Evolutionary conservation across 2,888 invertebrate species (phyloP).

Genomic region (Leucoma salicis): DNA sequence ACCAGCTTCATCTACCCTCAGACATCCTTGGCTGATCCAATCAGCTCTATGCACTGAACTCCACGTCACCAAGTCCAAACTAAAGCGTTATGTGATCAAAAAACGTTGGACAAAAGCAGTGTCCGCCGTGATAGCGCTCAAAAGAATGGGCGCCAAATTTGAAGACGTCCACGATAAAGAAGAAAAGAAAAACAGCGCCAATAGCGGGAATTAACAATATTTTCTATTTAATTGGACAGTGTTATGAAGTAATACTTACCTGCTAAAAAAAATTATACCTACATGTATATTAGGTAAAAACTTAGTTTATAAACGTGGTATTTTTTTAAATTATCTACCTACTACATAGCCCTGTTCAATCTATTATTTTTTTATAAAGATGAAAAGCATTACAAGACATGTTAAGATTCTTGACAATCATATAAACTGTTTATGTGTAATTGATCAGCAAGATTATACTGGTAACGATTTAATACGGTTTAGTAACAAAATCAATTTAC

Average conservation of each 20-base stretch:
- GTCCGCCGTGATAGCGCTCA: constrained; percentile 92
- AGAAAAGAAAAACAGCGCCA: constrained; percentile 32
- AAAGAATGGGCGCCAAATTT: constrained; percentile 92
- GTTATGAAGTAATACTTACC: constrained; percentile 9
- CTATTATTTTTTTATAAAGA: too few relatives aligned
- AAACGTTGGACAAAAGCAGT: constrained; percentile 95
- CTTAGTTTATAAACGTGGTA: too few relatives aligned
- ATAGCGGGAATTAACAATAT: constrained; percentile 15
- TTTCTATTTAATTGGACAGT: constrained; percentile 17
- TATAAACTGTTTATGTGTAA: too few relatives aligned
- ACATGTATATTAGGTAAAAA: too few relatives aligned
- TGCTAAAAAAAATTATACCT: too few relatives aligned
- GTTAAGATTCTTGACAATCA: too few relatives aligned
- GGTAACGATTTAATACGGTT: too few relatives aligned
- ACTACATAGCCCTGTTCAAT: too few relatives aligned
- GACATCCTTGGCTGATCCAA: constrained; percentile 90
- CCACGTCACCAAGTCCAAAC: constrained; percentile 88
- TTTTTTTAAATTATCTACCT: too few relatives aligned
- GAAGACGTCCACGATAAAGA: constrained; percentile 63
- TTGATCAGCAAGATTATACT: too few relatives aligned
- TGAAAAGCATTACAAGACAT: too few relatives aligned
- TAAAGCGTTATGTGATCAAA: constrained; percentile 94
- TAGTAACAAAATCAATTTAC: too few relatives aligned
- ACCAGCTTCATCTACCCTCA: constrained; percentile 86
- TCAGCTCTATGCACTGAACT: constrained; percentile 85